Evolutionary conservation across 35 echinoderm and acorn worm genomes (phyloP).

Genomic region (Hemicentrotus pulcherrimus): DNA sequence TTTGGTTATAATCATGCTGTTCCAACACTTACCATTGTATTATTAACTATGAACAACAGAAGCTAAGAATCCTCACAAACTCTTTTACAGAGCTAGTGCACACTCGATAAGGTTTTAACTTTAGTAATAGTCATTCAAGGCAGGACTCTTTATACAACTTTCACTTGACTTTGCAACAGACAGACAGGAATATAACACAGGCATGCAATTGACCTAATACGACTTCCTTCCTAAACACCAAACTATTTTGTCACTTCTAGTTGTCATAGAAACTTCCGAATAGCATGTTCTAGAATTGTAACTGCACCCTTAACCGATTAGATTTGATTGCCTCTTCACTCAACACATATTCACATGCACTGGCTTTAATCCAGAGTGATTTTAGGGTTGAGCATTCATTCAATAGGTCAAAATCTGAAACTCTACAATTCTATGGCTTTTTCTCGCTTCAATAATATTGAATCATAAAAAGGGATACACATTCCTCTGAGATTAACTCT

Average conservation of each 20-base stretch:
- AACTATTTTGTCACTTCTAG: background rate
- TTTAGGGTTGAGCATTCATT: no score
- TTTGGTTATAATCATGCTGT: no score
- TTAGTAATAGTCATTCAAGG: no score
- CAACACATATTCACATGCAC: no score
- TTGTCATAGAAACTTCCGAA: background rate
- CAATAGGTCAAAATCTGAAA: background rate
- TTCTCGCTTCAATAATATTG: background rate
- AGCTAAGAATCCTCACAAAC: no score
- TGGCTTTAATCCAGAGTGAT: no score
- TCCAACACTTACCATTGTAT: no score
- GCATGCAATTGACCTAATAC: background rate
- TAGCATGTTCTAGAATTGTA: background rate
- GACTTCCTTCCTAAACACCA: background rate
- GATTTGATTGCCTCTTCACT: no score
- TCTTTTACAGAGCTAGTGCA: no score
- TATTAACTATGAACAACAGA: no score
- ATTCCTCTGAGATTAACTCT: background rate
- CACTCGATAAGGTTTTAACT: no score
- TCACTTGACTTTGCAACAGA: background rate
- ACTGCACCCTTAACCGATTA: background rate
- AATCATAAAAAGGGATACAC: background rate
- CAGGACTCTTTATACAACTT: no score
- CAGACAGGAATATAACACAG: background rate
- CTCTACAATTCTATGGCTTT: background rate